A percentile compares a stretch with the other conserved stretches of the same genome.
Conservation (phyloP, 2,888 invertebrate genomes). For the Crioceris asparagi region DNA sequence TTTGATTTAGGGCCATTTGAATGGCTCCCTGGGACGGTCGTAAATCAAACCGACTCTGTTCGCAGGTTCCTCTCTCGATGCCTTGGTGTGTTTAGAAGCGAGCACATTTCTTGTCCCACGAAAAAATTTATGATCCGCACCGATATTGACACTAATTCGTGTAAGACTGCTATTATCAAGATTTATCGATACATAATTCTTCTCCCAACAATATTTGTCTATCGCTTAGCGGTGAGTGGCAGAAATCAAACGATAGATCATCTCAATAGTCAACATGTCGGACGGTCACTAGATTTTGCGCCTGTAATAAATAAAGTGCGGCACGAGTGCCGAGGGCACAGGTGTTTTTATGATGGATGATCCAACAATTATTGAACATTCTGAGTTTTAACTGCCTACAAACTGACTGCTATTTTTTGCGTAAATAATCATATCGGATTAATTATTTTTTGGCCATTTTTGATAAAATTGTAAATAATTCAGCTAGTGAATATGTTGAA, state of each 20-base stretch:
- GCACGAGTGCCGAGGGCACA: conserved; percentile 23
- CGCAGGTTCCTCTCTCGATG: no score
- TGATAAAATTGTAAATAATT: no score
- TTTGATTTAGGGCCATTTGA: no score
- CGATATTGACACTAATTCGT: conserved; percentile 37
- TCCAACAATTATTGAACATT: conserved; percentile 34
- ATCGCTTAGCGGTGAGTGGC: conserved; percentile 34
- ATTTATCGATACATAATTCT: conserved; percentile 40
- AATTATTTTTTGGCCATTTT: no score
- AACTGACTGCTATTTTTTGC: no score
- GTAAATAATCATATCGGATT: no score
- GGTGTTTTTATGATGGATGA: conserved; percentile 37
- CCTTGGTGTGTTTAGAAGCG: no score
- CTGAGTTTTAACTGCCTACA: conserved; percentile 20
- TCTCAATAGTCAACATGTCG: conserved; percentile 36
- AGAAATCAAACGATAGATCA: conserved; percentile 37
- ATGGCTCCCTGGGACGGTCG: no score
- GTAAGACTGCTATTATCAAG: conserved; percentile 36
- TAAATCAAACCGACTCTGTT: no score
- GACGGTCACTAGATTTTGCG: conserved; percentile 31
- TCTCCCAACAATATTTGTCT: conserved; percentile 37
- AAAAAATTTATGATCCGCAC: conserved; percentile 32
- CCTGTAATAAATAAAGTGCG: conserved; percentile 31
- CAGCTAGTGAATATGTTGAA: no score
- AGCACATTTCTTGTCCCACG: no score